phyloP scores from a whole-genome alignment of 2,888 invertebrate genomes.

The Gymnoscelis rufifasciata region DNA sequence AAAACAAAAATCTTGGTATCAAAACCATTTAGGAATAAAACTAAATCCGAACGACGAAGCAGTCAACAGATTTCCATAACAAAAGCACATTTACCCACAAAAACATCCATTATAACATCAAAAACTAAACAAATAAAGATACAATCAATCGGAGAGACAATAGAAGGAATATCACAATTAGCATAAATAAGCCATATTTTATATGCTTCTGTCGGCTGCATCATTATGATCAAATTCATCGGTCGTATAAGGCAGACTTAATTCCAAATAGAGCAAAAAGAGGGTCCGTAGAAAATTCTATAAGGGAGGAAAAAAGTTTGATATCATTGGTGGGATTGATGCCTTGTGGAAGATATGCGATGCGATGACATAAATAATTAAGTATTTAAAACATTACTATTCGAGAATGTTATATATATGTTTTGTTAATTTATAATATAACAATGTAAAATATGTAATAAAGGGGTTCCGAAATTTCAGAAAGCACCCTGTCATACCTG shows the following conservation, averaged over 20 bases:
- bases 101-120: constrained; percentile 12
- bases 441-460: too few relatives aligned
- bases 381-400: too few relatives aligned
- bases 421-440: too few relatives aligned
- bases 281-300: constrained; percentile 17
- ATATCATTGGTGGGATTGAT: constrained; percentile 19
- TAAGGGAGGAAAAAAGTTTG: constrained; percentile 22
- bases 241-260: constrained; percentile 8
- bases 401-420: too few relatives aligned
- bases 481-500: too few relatives aligned
- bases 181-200: constrained; percentile 29
- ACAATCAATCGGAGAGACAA: constrained; percentile 22
- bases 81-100: constrained; percentile 7
- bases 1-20: too few relatives aligned
- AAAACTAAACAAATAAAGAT: constrained; percentile 18
- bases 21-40: too few relatives aligned
- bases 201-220: constrained; percentile 27
- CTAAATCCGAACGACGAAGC: not conserved
- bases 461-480: too few relatives aligned
- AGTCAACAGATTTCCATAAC: not conserved
- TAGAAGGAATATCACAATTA: constrained; percentile 22
- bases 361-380: not conserved
- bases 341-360: constrained; percentile 5
- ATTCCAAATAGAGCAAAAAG: constrained; percentile 20
- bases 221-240: constrained; percentile 27